A percentile compares a stretch with the other conserved stretches of the same genome.
Conservation (phyloP, 2,888 invertebrate genomes). For the Pharmacophagus antenor region DNA sequence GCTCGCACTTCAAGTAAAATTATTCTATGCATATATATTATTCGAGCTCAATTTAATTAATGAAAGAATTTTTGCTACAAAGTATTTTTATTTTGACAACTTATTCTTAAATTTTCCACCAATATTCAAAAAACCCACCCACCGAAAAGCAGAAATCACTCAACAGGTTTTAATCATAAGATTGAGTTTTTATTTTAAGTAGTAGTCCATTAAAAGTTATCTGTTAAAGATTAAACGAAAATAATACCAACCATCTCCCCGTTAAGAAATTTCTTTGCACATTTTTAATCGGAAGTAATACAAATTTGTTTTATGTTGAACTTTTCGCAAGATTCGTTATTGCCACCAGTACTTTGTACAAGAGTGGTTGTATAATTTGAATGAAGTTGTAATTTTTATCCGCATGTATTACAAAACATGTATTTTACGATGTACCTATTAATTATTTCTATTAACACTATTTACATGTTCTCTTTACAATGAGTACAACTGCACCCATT, state of each 20-base stretch:
- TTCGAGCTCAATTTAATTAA: constrained; percentile 22
- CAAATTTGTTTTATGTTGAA: background rate
- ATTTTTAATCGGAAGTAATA: background rate
- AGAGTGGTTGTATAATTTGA: too few species aligned
- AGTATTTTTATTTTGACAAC: constrained; percentile 3
- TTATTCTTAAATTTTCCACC: constrained; percentile 18
- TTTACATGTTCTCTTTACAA: too few species aligned
- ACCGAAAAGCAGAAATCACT: constrained; percentile 25
- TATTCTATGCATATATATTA: constrained; percentile 15
- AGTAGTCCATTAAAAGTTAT: constrained; percentile 5
- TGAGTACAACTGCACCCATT: too few species aligned
- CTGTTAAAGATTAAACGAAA: constrained; percentile 10
- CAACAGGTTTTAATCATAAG: constrained; percentile 21
- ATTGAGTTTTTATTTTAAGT: constrained; percentile 19
- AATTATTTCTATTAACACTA: too few species aligned
- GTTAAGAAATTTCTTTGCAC: constrained; percentile 4
- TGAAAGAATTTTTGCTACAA: constrained; percentile 14
- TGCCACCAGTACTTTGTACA: too few species aligned
- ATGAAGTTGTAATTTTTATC: too few species aligned
- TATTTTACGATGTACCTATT: too few species aligned
- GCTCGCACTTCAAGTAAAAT: constrained; percentile 11
- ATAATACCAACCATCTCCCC: constrained; percentile 5
- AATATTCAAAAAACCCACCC: too few species aligned
- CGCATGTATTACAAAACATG: too few species aligned
- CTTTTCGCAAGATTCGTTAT: too few species aligned